A percentile compares a stretch with the other conserved stretches of the same genome.
Conservation (phyloP, 2,113 vertebrate genomes). For the Seriola dumerili region DNA sequence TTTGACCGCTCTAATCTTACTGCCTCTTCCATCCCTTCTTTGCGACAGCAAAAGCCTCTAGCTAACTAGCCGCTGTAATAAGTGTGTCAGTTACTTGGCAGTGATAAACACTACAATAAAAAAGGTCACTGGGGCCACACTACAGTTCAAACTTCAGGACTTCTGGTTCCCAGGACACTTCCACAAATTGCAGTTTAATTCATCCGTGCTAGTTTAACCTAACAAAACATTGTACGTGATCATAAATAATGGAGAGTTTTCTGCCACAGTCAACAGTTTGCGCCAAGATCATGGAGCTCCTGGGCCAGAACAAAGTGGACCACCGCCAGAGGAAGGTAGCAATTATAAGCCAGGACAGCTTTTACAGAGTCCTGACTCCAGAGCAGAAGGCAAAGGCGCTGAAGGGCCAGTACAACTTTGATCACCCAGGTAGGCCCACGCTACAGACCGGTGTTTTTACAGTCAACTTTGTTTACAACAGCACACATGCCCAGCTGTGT, state of each 20-base stretch:
- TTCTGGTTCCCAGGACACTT: background rate
- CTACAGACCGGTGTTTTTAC: background rate
- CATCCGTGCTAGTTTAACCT: background rate
- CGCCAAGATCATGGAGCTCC: conserved; percentile 98
- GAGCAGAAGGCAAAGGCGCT: conserved; percentile 95
- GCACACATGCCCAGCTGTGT: background rate
- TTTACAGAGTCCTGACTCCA: conserved; percentile 92
- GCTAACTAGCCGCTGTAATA: conserved; percentile 30
- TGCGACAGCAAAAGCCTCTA: background rate
- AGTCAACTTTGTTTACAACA: background rate
- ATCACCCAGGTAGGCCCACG: conserved; percentile 90
- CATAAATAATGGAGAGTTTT: background rate
- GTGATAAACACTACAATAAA: background rate
- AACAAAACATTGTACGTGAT: background rate
- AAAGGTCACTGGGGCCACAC: conserved; percentile 18
- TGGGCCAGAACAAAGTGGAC: conserved; percentile 97
- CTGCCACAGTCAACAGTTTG: conserved; percentile 93
- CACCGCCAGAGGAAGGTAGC: conserved; percentile 93
- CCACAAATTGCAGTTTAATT: background rate
- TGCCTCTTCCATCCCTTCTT: no score
- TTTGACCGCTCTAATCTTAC: background rate
- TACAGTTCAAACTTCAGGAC: background rate
- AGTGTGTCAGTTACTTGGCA: background rate
- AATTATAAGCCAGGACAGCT: conserved; percentile 96
- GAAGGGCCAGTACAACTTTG: conserved; percentile 98